These are phyloP conservation scores for Agrenia bidenticulata DNA, from an alignment of 2,888 invertebrate genomes.

Conservation along the genomic window DNA sequence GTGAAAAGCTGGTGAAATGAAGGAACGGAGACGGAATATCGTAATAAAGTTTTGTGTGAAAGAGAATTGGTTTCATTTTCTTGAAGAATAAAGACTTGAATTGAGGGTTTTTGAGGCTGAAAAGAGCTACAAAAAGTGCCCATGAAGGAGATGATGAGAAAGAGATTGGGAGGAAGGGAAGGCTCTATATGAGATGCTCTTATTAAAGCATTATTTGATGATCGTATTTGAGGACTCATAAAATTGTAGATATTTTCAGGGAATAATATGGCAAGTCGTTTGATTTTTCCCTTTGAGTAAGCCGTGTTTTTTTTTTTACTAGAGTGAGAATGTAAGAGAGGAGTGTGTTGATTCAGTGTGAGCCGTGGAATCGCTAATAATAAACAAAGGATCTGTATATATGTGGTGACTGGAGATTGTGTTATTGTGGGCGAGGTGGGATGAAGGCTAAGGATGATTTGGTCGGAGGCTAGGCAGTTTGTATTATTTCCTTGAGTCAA, in stretches of 20 bases:
- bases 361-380: slow-evolving; percentile 39
- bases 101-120: slow-evolving; percentile 16
- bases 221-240: slow-evolving; percentile 44
- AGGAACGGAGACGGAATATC: slow-evolving; percentile 12
- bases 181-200: slow-evolving; percentile 6
- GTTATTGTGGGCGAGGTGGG: background rate
- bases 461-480: background rate
- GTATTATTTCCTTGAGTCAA: slow-evolving; percentile 11
- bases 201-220: slow-evolving; percentile 32
- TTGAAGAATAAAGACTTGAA: slow-evolving; percentile 19
- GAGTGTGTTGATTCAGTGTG: slow-evolving; percentile 17
- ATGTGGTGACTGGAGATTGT: background rate
- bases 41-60: slow-evolving; percentile 24
- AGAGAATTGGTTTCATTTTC: slow-evolving; percentile 23
- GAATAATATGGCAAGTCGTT: slow-evolving; percentile 37
- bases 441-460: background rate
- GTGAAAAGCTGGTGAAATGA: slow-evolving; percentile 17
- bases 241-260: slow-evolving; percentile 45
- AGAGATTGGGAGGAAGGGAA: slow-evolving; percentile 17
- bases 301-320: slow-evolving; percentile 21
- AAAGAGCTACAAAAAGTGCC: slow-evolving; percentile 13
- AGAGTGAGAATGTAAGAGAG: background rate
- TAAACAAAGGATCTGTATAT: slow-evolving; percentile 33
- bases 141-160: background rate
- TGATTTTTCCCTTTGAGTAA: slow-evolving; percentile 42